Conservation (phyloP, 2,888 invertebrate species). For the Spialia ferax region DNA sequence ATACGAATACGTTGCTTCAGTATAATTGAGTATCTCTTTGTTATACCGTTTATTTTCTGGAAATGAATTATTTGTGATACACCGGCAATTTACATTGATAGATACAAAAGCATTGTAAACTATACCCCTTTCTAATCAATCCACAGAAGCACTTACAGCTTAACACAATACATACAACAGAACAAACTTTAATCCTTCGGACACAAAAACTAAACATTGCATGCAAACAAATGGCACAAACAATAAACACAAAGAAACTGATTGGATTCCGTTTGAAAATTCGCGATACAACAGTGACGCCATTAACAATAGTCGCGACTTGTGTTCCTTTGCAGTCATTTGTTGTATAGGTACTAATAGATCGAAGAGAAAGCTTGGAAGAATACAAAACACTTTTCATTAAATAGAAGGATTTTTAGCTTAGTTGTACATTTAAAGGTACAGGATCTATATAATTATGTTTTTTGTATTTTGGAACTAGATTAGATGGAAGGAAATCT, state of each 20-base stretch:
- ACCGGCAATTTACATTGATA: not conserved
- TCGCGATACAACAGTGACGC: constrained; percentile 37
- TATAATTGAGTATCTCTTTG: not conserved
- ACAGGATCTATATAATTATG: too few species aligned
- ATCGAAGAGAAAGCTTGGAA: constrained; percentile 5
- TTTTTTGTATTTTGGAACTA: too few species aligned
- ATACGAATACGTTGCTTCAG: not conserved
- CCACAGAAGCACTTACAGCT: constrained; percentile 10
- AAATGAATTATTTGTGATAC: too few species aligned
- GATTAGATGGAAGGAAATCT: too few species aligned
- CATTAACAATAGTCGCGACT: constrained; percentile 15
- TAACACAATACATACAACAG: not conserved
- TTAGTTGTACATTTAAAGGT: too few species aligned
- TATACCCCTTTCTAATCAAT: not conserved
- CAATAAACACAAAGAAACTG: constrained; percentile 47
- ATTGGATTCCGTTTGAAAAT: constrained; percentile 54
- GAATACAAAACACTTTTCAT: constrained; percentile 5
- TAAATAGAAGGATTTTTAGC: not conserved
- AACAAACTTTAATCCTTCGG: constrained; percentile 19
- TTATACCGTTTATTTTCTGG: too few species aligned
- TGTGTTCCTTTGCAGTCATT: constrained; percentile 12
- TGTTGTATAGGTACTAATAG: too few species aligned
- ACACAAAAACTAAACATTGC: constrained; percentile 34
- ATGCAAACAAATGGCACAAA: constrained; percentile 33
- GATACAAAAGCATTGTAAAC: not conserved